phyloP scores from a whole-genome alignment of 2,797 vertebrate species.

The Microctenopoma lineatum region DNA sequence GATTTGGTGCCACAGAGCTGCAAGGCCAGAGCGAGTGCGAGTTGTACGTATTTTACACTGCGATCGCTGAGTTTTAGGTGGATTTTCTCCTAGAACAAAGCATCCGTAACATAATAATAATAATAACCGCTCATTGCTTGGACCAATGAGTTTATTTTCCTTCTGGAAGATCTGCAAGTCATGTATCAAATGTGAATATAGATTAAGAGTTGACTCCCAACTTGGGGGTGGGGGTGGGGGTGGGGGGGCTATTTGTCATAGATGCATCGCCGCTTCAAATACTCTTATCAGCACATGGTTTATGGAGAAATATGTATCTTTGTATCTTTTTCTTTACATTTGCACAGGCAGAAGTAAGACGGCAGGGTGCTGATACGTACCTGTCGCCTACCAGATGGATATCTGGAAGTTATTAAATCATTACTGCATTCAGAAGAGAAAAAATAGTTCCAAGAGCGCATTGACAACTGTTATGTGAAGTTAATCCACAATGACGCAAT shows the following conservation, averaged over 20 bases:
- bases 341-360: not conserved
- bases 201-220: not conserved
- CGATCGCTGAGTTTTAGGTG: not conserved
- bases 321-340: not conserved
- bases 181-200: not conserved
- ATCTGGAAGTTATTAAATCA: not conserved
- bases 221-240: too few species aligned
- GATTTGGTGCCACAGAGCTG: conserved; percentile 54
- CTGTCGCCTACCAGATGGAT: not conserved
- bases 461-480: too few species aligned
- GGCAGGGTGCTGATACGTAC: not conserved
- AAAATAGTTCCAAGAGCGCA: not conserved
- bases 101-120: not conserved
- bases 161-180: conserved; percentile 10
- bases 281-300: not conserved
- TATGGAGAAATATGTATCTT: not conserved
- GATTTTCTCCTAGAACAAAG: conserved; percentile 3
- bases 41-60: not conserved
- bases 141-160: conserved; percentile 6
- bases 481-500: too few species aligned
- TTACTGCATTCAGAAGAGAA: conserved; percentile 3
- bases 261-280: not conserved
- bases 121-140: conserved; percentile 4
- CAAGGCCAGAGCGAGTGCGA: conserved; percentile 12
- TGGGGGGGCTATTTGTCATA: not conserved